Conservation (phyloP, 2,113 vertebrate species). For the Struthio camelus region DNA sequence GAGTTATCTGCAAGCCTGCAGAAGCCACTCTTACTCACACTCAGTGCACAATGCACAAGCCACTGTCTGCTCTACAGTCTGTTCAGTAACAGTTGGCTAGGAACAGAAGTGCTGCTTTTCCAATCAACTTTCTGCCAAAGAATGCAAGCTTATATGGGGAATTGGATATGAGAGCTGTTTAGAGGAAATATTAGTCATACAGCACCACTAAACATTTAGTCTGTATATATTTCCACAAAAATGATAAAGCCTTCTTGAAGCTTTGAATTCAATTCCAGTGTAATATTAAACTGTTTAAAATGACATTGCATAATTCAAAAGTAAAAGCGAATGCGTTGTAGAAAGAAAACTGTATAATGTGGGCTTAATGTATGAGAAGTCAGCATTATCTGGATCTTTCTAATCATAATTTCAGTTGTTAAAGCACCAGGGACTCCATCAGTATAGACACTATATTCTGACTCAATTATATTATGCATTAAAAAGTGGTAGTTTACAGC, state of each 20-base stretch:
- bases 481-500: constrained; percentile 63
- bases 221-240: constrained; percentile 29
- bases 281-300: constrained; percentile 62
- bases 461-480: constrained; percentile 70
- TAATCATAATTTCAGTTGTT: constrained; percentile 67
- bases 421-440: constrained; percentile 70
- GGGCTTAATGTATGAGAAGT: constrained; percentile 66
- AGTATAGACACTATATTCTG: constrained; percentile 62
- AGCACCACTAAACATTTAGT: constrained; percentile 12
- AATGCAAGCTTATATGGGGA: not conserved
- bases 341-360: constrained; percentile 59
- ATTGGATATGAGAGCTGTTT: not conserved
- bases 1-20: not conserved
- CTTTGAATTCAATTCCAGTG: constrained; percentile 47
- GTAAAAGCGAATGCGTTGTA: constrained; percentile 31
- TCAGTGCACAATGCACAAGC: not conserved
- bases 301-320: constrained; percentile 66
- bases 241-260: not conserved
- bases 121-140: not conserved
- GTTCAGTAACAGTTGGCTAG: not conserved
- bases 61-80: not conserved
- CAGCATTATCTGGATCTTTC: constrained; percentile 62
- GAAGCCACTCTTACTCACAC: not conserved
- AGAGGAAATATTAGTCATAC: constrained; percentile 9
- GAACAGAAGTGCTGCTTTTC: not conserved